A percentile compares a stretch with the other conserved stretches of the same genome.
These are phyloP conservation scores for Ibycter americanus DNA, from an alignment of 2,797 vertebrate genomes.

Conservation along the genomic window DNA sequence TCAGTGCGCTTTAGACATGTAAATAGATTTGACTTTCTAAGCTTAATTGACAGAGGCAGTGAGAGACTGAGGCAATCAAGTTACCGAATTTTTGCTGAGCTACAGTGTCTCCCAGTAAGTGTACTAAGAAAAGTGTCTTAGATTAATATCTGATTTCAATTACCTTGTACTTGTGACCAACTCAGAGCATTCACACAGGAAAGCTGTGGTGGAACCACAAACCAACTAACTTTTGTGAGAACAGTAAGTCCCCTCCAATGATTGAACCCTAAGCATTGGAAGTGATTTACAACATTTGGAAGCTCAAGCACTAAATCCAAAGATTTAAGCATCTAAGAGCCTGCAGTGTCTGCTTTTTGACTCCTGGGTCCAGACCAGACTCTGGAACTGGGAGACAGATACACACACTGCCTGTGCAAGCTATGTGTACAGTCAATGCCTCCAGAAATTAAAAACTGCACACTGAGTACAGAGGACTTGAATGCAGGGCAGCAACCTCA, in stretches of 20 bases:
- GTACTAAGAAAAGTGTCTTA: not conserved
- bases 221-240: not conserved
- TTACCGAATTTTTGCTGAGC: conserved; percentile 7
- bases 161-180: not conserved
- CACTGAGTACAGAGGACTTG: not conserved
- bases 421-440: not conserved
- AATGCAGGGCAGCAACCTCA: not conserved
- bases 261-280: not conserved
- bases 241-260: not conserved
- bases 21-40: not conserved
- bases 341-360: not conserved
- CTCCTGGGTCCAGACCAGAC: not conserved
- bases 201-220: not conserved
- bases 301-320: not conserved
- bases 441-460: not conserved
- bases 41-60: not conserved
- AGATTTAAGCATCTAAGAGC: not conserved
- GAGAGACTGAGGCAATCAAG: not conserved
- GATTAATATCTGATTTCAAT: not conserved
- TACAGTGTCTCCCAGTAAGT: not conserved
- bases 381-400: not conserved
- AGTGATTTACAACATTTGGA: not conserved
- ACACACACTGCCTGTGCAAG: not conserved
- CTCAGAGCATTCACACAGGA: not conserved
- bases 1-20: not conserved